Evolutionary conservation across 1,140 invertebrate genomes (phyloP).

Genomic region (Panulirus ornatus): DNA sequence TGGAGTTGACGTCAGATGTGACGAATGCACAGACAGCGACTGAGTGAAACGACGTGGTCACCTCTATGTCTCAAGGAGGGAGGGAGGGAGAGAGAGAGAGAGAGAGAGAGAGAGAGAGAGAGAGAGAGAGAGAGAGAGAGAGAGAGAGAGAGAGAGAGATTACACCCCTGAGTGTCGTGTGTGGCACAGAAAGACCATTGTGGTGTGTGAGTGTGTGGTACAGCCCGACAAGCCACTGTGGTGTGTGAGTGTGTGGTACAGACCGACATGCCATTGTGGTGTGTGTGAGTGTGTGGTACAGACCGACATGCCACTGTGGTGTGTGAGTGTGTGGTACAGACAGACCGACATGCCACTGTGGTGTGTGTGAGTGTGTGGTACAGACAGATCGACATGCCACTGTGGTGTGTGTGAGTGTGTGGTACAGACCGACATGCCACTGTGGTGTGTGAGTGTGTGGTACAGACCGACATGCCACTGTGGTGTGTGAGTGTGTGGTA

Average conservation of each 20-base stretch:
- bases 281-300: not conserved
- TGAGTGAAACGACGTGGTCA: too few relatives aligned
- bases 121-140: not conserved
- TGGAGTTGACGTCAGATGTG: too few relatives aligned
- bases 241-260: not conserved
- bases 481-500: too few relatives aligned
- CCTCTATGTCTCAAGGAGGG: too few relatives aligned
- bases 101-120: not conserved
- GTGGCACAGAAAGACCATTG: not conserved
- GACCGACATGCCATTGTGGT: not conserved
- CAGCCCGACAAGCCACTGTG: not conserved
- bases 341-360: not conserved
- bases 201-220: not conserved
- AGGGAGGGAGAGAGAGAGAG: not conserved
- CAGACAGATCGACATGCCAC: too few relatives aligned
- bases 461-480: too few relatives aligned
- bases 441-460: too few relatives aligned
- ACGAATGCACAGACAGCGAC: too few relatives aligned
- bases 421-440: too few relatives aligned
- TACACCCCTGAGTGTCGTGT: not conserved
- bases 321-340: not conserved
- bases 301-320: not conserved
- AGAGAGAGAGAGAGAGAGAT: not conserved
- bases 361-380: constrained; percentile 1
- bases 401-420: too few relatives aligned